A percentile compares a stretch with the other conserved stretches of the same genome.
Evolutionary conservation across 2,797 vertebrate species (phyloP).

Genomic region (Varecia variegata): DNA sequence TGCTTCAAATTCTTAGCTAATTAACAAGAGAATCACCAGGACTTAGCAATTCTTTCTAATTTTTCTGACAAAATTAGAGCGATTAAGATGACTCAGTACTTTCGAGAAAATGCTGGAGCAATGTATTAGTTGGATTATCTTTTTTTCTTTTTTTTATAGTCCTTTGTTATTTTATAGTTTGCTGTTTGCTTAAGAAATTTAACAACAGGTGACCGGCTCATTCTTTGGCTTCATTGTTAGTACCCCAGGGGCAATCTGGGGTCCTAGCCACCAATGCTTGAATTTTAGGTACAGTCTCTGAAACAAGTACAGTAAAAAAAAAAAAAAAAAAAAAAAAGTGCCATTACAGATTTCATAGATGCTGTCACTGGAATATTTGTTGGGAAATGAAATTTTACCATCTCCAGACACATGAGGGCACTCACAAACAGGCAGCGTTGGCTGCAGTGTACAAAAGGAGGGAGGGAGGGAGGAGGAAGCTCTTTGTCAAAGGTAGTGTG

Average conservation of each 20-base stretch:
- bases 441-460: background rate
- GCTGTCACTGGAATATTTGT: background rate
- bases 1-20: background rate
- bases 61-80: background rate
- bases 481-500: background rate
- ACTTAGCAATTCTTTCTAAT: background rate
- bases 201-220: background rate
- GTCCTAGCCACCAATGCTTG: background rate
- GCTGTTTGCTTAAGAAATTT: conserved; percentile 14
- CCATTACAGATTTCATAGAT: background rate
- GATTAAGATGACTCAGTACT: background rate
- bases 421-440: background rate
- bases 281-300: background rate
- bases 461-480: background rate
- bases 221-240: background rate
- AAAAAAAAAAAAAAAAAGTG: background rate
- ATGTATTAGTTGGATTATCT: background rate
- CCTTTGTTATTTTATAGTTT: conserved; percentile 17
- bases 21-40: background rate
- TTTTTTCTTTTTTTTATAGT: background rate
- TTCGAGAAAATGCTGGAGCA: background rate
- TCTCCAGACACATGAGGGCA: conserved; percentile 36
- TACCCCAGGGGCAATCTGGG: background rate
- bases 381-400: background rate
- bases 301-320: background rate